These are phyloP conservation scores for Euwallacea fornicatus DNA, from an alignment of 1,140 invertebrate species.

Conservation along the genomic window DNA sequence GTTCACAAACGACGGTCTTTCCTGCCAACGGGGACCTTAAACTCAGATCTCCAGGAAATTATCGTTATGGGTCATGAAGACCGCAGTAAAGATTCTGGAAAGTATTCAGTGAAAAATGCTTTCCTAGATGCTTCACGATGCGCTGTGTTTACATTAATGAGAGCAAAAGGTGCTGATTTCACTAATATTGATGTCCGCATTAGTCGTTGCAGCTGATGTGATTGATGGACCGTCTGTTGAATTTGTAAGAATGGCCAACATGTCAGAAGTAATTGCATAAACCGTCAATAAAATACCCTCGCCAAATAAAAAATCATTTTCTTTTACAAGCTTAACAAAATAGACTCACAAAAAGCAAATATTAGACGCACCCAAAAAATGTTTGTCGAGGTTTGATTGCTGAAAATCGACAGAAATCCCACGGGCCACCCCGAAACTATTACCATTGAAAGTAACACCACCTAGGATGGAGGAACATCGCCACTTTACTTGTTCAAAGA, in stretches of 20 bases:
- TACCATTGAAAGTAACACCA: conserved; percentile 87
- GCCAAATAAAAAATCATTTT: conserved; percentile 62
- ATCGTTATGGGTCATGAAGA: conserved; percentile 99
- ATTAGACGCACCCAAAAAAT: conserved; percentile 74
- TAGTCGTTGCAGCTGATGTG: conserved; percentile 98
- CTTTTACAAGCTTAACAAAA: conserved; percentile 99
- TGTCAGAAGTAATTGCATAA: conserved; percentile 61
- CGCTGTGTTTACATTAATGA: conserved; percentile 92
- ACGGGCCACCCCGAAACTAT: conserved; percentile 85
- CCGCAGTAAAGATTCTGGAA: conserved; percentile 93
- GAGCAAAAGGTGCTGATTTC: conserved; percentile 84
- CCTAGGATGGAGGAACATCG: conserved; percentile 76
- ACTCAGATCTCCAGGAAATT: conserved; percentile 82
- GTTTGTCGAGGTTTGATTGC: conserved; percentile 77
- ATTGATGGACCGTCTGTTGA: conserved; percentile 94
- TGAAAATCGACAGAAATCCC: conserved; percentile 82
- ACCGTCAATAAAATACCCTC: neutral
- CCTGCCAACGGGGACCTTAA: conserved; percentile 65
- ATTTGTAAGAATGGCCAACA: conserved; percentile 75
- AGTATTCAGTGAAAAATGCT: conserved; percentile 68
- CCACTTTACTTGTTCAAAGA: conserved; percentile 84
- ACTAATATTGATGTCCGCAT: conserved; percentile 88
- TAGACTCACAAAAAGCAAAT: conserved; percentile 88
- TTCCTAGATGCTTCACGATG: conserved; percentile 99
- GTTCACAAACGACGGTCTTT: conserved; percentile 54